These are phyloP conservation scores for Hypotaenidia philippensis DNA, from an alignment of 2,797 vertebrate genomes.

Conservation along the genomic window DNA sequence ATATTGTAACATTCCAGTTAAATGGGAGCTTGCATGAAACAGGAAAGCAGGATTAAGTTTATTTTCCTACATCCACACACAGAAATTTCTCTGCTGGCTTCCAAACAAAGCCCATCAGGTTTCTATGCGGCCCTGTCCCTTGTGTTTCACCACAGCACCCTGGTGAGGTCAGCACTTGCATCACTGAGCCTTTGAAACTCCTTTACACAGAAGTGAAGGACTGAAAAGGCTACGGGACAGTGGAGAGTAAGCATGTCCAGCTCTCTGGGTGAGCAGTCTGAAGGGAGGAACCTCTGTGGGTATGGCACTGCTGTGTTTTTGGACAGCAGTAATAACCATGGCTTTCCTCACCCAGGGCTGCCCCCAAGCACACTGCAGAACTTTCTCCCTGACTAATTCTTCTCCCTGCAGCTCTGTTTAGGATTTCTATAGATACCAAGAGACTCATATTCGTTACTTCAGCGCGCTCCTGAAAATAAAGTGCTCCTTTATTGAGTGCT, in stretches of 20 bases:
- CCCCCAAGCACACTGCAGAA: not conserved
- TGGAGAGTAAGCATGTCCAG: not conserved
- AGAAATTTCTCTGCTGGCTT: not conserved
- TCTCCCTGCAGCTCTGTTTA: not conserved
- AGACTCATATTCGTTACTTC: not conserved
- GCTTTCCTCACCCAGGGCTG: constrained; percentile 1
- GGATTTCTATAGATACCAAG: not conserved
- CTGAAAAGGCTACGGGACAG: not conserved
- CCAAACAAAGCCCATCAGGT: not conserved
- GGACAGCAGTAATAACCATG: not conserved
- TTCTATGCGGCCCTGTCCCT: not conserved
- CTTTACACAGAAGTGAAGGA: not conserved
- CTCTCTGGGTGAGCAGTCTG: not conserved
- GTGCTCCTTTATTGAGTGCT: not conserved
- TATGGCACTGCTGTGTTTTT: not conserved
- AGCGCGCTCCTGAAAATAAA: not conserved
- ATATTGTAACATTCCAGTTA: not conserved
- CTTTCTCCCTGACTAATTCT: not conserved
- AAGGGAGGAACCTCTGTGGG: not conserved
- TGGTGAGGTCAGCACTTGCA: not conserved
- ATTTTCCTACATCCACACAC: not conserved
- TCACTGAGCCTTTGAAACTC: not conserved
- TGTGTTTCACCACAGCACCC: not conserved
- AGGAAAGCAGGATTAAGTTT: not conserved
- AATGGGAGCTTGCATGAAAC: not conserved